Percentiles rank a stretch among this genome's conserved stretches.
Conservation (phyloP, 2,888 invertebrate genomes). For the Aspidiotus destructor region DNA sequence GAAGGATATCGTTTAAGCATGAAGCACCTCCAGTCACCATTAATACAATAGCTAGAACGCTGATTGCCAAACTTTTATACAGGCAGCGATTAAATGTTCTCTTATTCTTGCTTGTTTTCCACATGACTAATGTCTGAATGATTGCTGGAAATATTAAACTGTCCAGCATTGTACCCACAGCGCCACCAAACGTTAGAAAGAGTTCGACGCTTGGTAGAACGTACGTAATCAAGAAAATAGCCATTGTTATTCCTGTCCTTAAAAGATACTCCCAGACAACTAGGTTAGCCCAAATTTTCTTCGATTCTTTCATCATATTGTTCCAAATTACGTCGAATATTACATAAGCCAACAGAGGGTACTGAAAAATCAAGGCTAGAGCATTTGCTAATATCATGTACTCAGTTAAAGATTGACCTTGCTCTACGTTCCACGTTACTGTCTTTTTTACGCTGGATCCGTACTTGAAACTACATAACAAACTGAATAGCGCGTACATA, state of each 20-base stretch:
- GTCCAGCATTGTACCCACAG: conserved; percentile 74
- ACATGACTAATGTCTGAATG: conserved; percentile 65
- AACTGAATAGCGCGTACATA: conserved; percentile 75
- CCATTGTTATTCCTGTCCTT: conserved; percentile 63
- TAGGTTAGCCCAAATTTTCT: conserved; percentile 52
- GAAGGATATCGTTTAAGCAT: background rate
- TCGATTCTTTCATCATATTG: conserved; percentile 53
- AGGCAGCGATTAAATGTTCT: background rate
- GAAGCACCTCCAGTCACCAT: background rate
- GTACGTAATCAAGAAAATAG: conserved; percentile 61
- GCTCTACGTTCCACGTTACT: conserved; percentile 75
- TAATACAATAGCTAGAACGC: background rate
- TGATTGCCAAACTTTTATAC: conserved; percentile 5
- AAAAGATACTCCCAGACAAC: conserved; percentile 60
- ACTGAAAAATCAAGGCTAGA: conserved; percentile 77
- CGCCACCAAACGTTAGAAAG: conserved; percentile 68
- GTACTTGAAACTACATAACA: conserved; percentile 82
- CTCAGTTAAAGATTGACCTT: background rate
- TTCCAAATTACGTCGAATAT: conserved; percentile 90
- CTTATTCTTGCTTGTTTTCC: background rate
- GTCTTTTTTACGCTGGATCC: conserved; percentile 62
- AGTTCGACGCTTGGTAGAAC: conserved; percentile 67
- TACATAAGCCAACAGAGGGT: conserved; percentile 88
- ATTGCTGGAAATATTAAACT: conserved; percentile 83
- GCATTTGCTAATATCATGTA: conserved; percentile 39